Percentiles rank a stretch among this genome's conserved stretches.
Conservation (phyloP, 2,113 vertebrate species). For the Otocyon megalotis region DNA sequence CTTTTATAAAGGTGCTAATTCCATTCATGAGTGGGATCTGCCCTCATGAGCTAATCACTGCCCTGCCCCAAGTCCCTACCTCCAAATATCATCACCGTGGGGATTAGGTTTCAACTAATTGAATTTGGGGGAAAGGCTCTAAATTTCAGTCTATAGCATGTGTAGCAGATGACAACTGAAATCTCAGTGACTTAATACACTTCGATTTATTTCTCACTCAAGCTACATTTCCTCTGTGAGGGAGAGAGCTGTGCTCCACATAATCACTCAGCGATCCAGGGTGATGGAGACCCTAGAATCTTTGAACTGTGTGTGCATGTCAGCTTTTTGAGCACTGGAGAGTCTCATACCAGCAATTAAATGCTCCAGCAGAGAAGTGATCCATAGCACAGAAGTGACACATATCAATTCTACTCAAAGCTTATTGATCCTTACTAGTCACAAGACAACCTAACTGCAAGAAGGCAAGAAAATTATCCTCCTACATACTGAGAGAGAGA, state of each 20-base stretch:
- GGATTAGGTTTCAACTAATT: neutral
- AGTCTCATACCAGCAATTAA: neutral
- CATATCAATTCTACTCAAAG: neutral
- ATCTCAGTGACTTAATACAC: neutral
- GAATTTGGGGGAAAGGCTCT: neutral
- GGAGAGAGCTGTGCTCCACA: neutral
- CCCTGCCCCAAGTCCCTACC: neutral
- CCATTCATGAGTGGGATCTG: neutral
- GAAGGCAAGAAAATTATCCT: neutral
- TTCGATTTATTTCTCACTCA: neutral
- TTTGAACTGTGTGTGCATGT: neutral
- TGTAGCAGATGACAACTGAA: slow-evolving; percentile 12
- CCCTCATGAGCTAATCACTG: neutral
- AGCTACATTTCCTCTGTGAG: neutral
- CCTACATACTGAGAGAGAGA: neutral
- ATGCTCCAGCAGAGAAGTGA: neutral
- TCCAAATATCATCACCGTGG: neutral
- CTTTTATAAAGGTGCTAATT: neutral
- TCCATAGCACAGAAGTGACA: neutral
- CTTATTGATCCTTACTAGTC: neutral
- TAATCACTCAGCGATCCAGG: neutral
- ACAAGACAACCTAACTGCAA: neutral
- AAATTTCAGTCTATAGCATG: neutral
- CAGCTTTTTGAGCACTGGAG: neutral
- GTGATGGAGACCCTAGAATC: neutral